A percentile compares a stretch with the other conserved stretches of the same genome.
Evolutionary conservation across 2,888 invertebrate species (phyloP).

Genomic region (Melanophora roralis): DNA sequence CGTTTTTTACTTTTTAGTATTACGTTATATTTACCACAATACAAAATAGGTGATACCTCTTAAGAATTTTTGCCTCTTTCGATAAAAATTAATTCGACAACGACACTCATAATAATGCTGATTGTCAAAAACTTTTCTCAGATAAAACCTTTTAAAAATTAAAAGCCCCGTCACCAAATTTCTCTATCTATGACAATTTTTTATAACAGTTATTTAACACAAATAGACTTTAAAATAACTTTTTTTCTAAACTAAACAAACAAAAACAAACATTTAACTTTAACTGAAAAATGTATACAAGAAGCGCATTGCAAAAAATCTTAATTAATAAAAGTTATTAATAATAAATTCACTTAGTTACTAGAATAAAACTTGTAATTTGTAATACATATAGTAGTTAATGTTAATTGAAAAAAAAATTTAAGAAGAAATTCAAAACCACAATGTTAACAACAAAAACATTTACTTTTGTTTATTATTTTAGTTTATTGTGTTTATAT

Average conservation of each 20-base stretch:
- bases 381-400: slow-evolving; percentile 13
- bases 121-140: too few species aligned
- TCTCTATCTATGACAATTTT: neutral
- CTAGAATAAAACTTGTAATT: slow-evolving; percentile 16
- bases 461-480: too few species aligned
- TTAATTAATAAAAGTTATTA: too few species aligned
- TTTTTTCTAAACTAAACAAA: slow-evolving; percentile 13
- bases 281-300: slow-evolving; percentile 5
- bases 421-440: slow-evolving; percentile 11
- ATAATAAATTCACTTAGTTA: slow-evolving; percentile 8
- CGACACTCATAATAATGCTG: too few species aligned
- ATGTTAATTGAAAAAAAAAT: slow-evolving; percentile 13
- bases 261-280: slow-evolving; percentile 9
- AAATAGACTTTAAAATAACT: slow-evolving; percentile 21
- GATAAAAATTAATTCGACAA: slow-evolving; percentile 2
- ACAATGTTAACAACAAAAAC: slow-evolving; percentile 22
- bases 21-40: too few species aligned
- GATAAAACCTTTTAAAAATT: too few species aligned
- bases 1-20: too few species aligned
- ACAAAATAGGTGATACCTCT: too few species aligned
- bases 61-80: neutral
- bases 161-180: too few species aligned
- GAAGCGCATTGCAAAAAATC: too few species aligned
- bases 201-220: slow-evolving; percentile 25
- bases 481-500: too few species aligned